Evolutionary conservation across 1,140 invertebrate species (phyloP), one percentile per base, ranked within the genome.

Genomic region (Diuraphis noxia): DNA sequence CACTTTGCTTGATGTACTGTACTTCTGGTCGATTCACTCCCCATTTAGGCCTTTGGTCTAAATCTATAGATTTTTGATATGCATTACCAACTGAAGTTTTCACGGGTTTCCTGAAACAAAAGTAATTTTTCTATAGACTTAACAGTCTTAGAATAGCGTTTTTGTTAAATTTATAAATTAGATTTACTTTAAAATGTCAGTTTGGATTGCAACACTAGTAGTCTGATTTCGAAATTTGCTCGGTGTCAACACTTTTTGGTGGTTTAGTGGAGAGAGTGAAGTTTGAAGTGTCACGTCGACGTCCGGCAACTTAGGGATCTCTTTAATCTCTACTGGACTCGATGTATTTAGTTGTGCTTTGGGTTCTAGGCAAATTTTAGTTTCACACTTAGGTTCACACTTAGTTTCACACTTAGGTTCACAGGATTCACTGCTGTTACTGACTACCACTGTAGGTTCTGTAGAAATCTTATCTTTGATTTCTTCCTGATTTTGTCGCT

Each of bases 1-100:
- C 96, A 92, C 96, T 96, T 94, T 97, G 96, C 92, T 96, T 97
- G 92, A 96, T 94, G 93, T 96, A 97, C 92, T 96, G 95, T 23
- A 95, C 96, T 52, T 95, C 95, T 88, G 96, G 96, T 92, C 95
- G 95, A 93, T 96, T 96, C 1, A 95, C 95, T 41, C 95, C 95
- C 96, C 96, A 96, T 93, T 96, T 96, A 0, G 96, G 96, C 91
- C 95, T 91, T 91, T 91, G 81, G 8, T 52, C 77, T 2, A 91
- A 52, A 36, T 91, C 89, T 46, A 91, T 52, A 40, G 89, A 91
- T 82, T 91, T 91, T 79, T 91, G 89, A 17, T 40, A 82, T 30
- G 40, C 34, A 36, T 25, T 91, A 7, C 43, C 25, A 21, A 40
- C 25, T 3, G 77, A 72, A 17, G 56, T 21, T 81, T 91, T 91